These are phyloP conservation scores for Leptobrachium ailaonicum DNA, from an alignment of 2,113 vertebrate species.

Conservation along the genomic window DNA sequence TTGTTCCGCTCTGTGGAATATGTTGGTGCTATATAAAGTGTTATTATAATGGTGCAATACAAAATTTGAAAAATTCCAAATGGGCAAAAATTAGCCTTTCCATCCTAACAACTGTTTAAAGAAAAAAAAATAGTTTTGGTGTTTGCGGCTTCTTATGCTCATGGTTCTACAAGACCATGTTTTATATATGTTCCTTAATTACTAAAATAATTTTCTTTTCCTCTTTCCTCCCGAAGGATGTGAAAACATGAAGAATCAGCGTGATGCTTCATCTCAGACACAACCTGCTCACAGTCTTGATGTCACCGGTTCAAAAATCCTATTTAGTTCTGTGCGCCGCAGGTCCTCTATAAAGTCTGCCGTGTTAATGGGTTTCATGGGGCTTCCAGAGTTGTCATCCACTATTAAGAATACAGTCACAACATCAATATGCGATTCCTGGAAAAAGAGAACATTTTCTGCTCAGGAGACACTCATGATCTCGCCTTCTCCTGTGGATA, in stretches of 20 bases:
- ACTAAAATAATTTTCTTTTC: background rate
- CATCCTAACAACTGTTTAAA: too few relatives aligned
- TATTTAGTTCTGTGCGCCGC: constrained; percentile 68
- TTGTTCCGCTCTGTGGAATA: too few relatives aligned
- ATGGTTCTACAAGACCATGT: too few relatives aligned
- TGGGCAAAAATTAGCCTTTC: too few relatives aligned
- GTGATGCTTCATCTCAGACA: constrained; percentile 86
- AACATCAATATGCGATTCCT: constrained; percentile 71
- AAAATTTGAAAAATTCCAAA: too few relatives aligned
- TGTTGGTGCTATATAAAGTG: too few relatives aligned
- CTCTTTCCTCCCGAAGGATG: constrained; percentile 36
- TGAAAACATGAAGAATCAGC: constrained; percentile 68
- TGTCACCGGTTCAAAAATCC: constrained; percentile 69
- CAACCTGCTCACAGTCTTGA: constrained; percentile 71
- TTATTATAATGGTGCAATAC: too few relatives aligned
- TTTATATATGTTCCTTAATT: too few relatives aligned
- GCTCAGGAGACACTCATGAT: constrained; percentile 65
- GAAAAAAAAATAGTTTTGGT: too few relatives aligned
- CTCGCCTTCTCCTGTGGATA: constrained; percentile 78
- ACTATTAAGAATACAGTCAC: constrained; percentile 75
- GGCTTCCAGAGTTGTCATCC: constrained; percentile 65
- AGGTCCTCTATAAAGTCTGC: constrained; percentile 67
- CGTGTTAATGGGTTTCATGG: constrained; percentile 60
- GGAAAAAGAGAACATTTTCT: constrained; percentile 78
- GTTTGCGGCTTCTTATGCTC: too few relatives aligned